Evolutionary conservation across 2,113 vertebrate species (phyloP), one percentile per base, ranked within the genome.

Genomic region (Ceyx melanurus): DNA sequence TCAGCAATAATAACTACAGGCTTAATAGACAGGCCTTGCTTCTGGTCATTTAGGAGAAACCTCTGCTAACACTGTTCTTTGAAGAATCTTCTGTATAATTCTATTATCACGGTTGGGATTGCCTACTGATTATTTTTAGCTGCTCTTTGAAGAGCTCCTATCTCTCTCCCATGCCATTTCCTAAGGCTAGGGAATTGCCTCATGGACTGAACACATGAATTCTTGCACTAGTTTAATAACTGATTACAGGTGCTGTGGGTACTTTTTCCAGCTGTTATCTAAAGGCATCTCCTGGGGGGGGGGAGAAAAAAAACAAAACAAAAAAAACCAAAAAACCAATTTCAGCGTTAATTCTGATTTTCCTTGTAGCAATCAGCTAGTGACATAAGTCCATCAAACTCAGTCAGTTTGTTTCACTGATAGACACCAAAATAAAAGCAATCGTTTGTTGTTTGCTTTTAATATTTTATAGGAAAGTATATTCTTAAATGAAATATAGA

Each of bases 91-190:
- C 43, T 61, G 35, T 37, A 6, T 58, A 58, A 79, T 82, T 93
- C 90, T 90, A 77, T 93, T 92, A 86, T 86, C 70, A 74, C 71
- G 81, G 57, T 91, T 93, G 90, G 61, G 77, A 92, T 91, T 94
- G 80, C 37, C 43, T 91, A 33, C 22, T 72, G 66, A 58, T 66
- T 94, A 68, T 48, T 94, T 89, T 92, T 89, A 86, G 48, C n/a
- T 70, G 50, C 20, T 29, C 31, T 93, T 87, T 92, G 77, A 92
- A 83, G 61, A 64, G 18, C 3, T 93, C 28, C 8, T 18, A 0
- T 88, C 15, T 76, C 10, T 71, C 19, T 65, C 58, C 61, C 3
- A 1, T 83, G 61, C 15, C 8, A 7, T 40, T 86, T 90, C 22
- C 33, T 76, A 46, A 56, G 64, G n/a, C 35, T 48, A 42, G 13